Evolutionary conservation across 2,888 invertebrate species (phyloP), one percentile per base, ranked within the genome.

Genomic region (Tinea pellionella): DNA sequence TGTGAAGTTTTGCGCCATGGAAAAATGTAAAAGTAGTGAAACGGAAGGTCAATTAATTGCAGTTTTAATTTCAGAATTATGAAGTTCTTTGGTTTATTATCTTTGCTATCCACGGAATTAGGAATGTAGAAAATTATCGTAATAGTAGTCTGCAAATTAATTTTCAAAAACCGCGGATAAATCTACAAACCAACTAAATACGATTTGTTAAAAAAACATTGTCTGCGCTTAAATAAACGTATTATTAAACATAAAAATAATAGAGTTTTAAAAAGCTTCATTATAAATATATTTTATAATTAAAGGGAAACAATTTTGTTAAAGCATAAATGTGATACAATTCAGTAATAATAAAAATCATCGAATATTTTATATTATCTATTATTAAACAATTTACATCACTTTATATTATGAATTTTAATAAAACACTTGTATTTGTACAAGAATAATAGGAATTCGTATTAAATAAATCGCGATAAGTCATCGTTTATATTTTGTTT

Each of bases 301-400:
- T 37, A 37, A 37, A 37, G 37, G n/a, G 37, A 37, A 37, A n/a
- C 37, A 37, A 37, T 37, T 9, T 9, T 9, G 9, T 37, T 37
- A 37, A 12, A 37, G 37, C 37, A 37, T 37, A 37, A 37, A 53
- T 53, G 53, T 53, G 53, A 53, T 53, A 53, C 53, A 24, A 24
- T 19, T 18, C 53, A 53, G 53, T 53, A 24, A 53, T 74, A 75
- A 73, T 77, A 73, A 80, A 70, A 78, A 74, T 84, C 86, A 86
- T 86, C 86, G 86, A 86, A 86, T 81, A 78, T 84, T 83, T 81
- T 83, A 73, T 74, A 74, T 72, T 76, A n/a, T n/a, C n/a, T n/a
- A 74, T 73, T 70, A 74, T 71, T 41, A 55, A 53, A 53, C 53
- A 53, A 24, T 53, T 19, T 53, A 53, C 24, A 12, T 47, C 12